These are phyloP conservation scores for Aepyceros melampus DNA, from an alignment of 2,113 vertebrate species.

Conservation along the genomic window DNA sequence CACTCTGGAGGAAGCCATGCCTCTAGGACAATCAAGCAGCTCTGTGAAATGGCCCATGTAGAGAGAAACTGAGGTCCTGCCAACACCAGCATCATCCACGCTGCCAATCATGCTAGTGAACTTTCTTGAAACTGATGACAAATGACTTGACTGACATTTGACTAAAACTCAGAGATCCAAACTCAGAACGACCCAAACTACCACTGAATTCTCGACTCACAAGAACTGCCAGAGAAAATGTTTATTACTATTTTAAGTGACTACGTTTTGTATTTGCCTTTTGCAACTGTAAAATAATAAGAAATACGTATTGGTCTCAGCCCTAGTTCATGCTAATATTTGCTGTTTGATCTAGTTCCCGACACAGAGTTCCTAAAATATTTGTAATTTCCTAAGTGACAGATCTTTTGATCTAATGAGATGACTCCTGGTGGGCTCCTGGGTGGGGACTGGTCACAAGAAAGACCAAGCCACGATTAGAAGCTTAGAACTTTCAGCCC, in stretches of 20 bases:
- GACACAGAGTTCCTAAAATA: background rate
- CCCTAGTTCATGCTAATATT: background rate
- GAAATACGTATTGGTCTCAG: background rate
- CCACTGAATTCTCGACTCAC: background rate
- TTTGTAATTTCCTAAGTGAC: background rate
- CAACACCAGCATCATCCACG: background rate
- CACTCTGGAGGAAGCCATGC: background rate
- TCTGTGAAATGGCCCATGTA: background rate
- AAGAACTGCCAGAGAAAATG: background rate
- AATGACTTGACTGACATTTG: background rate
- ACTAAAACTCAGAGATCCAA: background rate
- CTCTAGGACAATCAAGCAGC: background rate
- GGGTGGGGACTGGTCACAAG: background rate
- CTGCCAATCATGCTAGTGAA: background rate
- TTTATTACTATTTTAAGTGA: background rate
- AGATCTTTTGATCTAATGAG: background rate
- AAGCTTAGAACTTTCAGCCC: background rate
- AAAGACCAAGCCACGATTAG: background rate
- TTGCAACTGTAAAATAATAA: background rate
- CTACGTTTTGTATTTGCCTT: background rate
- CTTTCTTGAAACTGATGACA: background rate
- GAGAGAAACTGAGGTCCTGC: background rate
- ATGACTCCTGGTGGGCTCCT: background rate
- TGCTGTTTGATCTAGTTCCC: background rate
- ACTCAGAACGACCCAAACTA: background rate